Conservation (phyloP, 2,797 vertebrate genomes). For the Anisognathus igniventris region DNA sequence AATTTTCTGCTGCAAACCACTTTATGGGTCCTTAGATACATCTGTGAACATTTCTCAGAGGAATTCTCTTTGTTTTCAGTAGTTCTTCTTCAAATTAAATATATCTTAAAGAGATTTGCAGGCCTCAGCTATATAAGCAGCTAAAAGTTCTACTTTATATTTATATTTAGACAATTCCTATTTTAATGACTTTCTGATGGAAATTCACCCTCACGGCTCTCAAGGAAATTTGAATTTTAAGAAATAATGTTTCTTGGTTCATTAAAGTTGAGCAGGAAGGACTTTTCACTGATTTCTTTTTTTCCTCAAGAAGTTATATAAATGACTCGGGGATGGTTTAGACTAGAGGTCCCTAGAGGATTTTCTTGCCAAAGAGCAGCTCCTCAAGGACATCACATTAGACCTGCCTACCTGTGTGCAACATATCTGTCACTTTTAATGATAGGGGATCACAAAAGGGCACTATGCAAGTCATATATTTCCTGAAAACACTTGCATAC, state of each 20-base stretch:
- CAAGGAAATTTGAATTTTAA: background rate
- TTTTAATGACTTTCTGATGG: background rate
- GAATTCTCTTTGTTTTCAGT: background rate
- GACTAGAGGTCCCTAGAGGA: background rate
- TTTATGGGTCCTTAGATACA: background rate
- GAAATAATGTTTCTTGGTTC: background rate
- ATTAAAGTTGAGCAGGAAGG: background rate
- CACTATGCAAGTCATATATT: background rate
- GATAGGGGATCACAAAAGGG: background rate
- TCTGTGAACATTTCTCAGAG: background rate
- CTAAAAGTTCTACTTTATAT: background rate
- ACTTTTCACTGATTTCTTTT: background rate
- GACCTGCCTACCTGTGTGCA: background rate
- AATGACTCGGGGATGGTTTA: background rate
- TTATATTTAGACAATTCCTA: background rate
- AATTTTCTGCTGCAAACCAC: background rate
- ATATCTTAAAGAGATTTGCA: background rate
- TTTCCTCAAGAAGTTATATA: background rate
- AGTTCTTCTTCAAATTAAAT: background rate
- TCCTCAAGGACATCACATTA: background rate
- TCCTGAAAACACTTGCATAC: background rate
- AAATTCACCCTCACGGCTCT: background rate
- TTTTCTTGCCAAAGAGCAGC: background rate
- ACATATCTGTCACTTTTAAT: background rate
- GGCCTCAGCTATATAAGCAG: background rate